These are phyloP conservation scores for Drosophila punjabiensis DNA, from an alignment of 1,140 invertebrate species.

Conservation along the genomic window DNA sequence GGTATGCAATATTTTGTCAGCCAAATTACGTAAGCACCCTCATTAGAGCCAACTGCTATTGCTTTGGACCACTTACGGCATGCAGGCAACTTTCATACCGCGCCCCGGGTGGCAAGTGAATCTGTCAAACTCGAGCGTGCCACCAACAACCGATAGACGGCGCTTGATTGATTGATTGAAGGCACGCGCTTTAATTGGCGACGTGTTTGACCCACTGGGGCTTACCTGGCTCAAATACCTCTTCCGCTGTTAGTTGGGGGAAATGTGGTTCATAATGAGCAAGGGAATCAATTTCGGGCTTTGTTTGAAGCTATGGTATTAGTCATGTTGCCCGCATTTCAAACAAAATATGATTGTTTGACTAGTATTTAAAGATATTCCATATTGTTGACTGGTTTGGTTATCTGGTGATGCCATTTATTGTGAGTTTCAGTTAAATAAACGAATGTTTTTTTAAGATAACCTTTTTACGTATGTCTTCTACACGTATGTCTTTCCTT, in stretches of 20 bases:
- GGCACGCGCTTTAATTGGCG: constrained; percentile 48
- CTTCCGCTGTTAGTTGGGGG: constrained; percentile 23
- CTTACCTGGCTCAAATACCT: constrained; percentile 3
- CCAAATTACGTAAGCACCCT: constrained; percentile 16
- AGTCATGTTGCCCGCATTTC: constrained; percentile 16
- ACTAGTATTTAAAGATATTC: constrained; percentile 13
- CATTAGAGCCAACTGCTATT: constrained; percentile 40
- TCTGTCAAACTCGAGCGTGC: constrained; percentile 44
- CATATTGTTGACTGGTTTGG: constrained; percentile 7
- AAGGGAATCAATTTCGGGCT: constrained; percentile 31
- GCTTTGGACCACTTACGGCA: constrained; percentile 24
- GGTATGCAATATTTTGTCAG: constrained; percentile 4
- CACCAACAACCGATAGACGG: constrained; percentile 21
- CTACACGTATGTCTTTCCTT: neutral
- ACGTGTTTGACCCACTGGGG: constrained; percentile 34
- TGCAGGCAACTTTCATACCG: constrained; percentile 39
- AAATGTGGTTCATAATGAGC: constrained; percentile 58
- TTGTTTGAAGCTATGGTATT: constrained; percentile 14
- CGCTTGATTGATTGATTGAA: constrained; percentile 30
- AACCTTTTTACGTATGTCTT: neutral
- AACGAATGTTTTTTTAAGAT: neutral
- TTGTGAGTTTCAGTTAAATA: constrained; percentile 16
- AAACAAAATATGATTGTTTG: constrained; percentile 43
- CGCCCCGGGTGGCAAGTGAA: constrained; percentile 47
- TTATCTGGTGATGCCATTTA: constrained; percentile 26